These are phyloP conservation scores for Eubasilissa splendida DNA, from an alignment of 2,888 invertebrate genomes.

Conservation along the genomic window DNA sequence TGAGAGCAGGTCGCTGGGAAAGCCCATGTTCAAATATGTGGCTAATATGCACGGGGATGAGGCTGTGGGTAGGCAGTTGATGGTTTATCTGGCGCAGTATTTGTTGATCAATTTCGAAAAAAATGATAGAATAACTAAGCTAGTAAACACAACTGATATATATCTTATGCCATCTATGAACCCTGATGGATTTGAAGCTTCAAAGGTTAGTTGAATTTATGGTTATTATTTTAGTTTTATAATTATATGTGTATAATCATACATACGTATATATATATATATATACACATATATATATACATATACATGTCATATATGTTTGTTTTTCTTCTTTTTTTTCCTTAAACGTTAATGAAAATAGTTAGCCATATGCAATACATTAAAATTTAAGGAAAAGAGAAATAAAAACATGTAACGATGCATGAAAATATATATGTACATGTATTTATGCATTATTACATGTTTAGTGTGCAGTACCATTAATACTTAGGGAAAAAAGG, in stretches of 20 bases:
- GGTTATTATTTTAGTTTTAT: neutral
- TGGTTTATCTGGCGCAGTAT: conserved; percentile 88
- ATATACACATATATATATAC: neutral
- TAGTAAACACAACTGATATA: conserved; percentile 92
- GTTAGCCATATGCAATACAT: no score
- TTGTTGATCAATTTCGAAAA: conserved; percentile 84
- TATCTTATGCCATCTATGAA: conserved; percentile 98
- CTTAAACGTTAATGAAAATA: neutral
- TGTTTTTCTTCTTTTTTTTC: neutral
- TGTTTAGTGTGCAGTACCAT: no score
- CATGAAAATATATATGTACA: no score
- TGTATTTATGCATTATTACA: no score
- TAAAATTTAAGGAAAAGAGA: no score
- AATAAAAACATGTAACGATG: no score
- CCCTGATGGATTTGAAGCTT: conserved; percentile 94
- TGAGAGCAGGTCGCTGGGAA: conserved; percentile 68
- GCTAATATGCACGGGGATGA: conserved; percentile 99
- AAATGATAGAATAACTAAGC: conserved; percentile 78
- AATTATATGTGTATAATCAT: neutral
- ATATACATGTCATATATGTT: neutral
- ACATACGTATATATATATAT: neutral
- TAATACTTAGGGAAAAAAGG: no score
- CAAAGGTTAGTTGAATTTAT: conserved; percentile 74
- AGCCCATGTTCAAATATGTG: conserved; percentile 94
- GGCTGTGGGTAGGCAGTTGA: conserved; percentile 87